Percentiles rank a stretch among this genome's conserved stretches.
phyloP scores from a whole-genome alignment of 2,797 vertebrate genomes.

The Syndactyla subalaris region DNA sequence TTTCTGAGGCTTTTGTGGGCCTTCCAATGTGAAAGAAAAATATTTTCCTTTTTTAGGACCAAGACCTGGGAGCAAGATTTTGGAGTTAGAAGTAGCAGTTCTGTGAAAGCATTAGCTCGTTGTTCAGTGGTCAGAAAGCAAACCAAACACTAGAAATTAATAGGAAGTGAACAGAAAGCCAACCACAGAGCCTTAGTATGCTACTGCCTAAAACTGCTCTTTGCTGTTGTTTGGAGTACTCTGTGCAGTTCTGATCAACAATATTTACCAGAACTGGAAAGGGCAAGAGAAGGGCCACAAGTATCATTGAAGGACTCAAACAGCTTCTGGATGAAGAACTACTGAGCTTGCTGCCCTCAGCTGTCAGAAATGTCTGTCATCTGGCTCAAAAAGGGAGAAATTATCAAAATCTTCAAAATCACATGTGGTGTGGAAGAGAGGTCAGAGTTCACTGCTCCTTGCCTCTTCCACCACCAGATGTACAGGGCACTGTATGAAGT shows the following conservation, averaged over 20 bases:
- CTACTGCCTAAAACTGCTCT: background rate
- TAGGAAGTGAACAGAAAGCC: background rate
- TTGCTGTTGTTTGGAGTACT: background rate
- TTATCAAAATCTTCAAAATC: background rate
- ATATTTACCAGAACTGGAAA: background rate
- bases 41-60: background rate
- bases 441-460: background rate
- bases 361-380: background rate
- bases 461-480: background rate
- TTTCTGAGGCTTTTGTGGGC: background rate
- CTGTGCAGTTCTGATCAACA: background rate
- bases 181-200: background rate
- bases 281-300: background rate
- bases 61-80: background rate
- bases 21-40: background rate
- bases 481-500: background rate
- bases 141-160: background rate
- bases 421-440: background rate
- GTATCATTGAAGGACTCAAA: background rate
- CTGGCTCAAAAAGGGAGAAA: background rate
- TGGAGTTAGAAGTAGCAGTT: background rate
- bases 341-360: background rate
- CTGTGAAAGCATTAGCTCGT: background rate
- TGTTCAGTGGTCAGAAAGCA: background rate
- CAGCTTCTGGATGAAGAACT: background rate